These are phyloP conservation scores for Zaprionus ghesquierei DNA, from an alignment of 1,140 invertebrate species.

Conservation along the genomic window DNA sequence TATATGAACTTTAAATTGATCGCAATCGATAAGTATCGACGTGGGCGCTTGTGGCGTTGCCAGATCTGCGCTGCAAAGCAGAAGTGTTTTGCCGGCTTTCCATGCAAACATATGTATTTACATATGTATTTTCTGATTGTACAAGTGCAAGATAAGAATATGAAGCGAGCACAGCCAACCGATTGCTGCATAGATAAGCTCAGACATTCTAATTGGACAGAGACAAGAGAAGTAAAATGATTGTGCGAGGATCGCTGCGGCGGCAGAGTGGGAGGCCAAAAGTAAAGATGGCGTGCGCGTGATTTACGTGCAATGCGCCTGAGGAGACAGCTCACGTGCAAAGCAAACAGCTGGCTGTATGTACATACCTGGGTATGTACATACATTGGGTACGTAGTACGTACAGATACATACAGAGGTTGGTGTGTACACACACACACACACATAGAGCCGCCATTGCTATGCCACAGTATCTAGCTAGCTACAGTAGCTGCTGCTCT, in stretches of 20 bases:
- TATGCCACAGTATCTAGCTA: not conserved
- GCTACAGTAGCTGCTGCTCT: not conserved
- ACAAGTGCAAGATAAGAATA: not conserved
- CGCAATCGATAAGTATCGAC: slow-evolving; percentile 27
- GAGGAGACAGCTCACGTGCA: slow-evolving; percentile 44
- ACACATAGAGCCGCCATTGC: slow-evolving; percentile 24
- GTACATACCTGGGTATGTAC: not conserved
- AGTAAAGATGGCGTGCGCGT: slow-evolving; percentile 52
- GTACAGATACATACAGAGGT: not conserved
- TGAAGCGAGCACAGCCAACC: slow-evolving; percentile 33
- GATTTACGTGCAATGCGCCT: slow-evolving; percentile 34
- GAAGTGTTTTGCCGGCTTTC: slow-evolving; percentile 10
- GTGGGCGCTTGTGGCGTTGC: slow-evolving; percentile 11
- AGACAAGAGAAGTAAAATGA: not conserved
- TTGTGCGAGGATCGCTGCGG: slow-evolving; percentile 10
- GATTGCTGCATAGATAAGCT: slow-evolving; percentile 51
- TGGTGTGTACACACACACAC: not conserved
- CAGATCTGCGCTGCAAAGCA: slow-evolving; percentile 12
- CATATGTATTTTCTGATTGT: not conserved
- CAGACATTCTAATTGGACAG: slow-evolving; percentile 47
- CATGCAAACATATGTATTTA: not conserved
- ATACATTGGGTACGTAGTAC: not conserved
- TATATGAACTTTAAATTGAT: slow-evolving; percentile 7
- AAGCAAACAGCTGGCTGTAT: slow-evolving; percentile 23
- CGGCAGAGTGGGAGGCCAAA: not conserved